Percentiles rank a stretch among this genome's conserved stretches.
phyloP scores from a whole-genome alignment of 2,888 invertebrate genomes.

The Papilio demoleus region DNA sequence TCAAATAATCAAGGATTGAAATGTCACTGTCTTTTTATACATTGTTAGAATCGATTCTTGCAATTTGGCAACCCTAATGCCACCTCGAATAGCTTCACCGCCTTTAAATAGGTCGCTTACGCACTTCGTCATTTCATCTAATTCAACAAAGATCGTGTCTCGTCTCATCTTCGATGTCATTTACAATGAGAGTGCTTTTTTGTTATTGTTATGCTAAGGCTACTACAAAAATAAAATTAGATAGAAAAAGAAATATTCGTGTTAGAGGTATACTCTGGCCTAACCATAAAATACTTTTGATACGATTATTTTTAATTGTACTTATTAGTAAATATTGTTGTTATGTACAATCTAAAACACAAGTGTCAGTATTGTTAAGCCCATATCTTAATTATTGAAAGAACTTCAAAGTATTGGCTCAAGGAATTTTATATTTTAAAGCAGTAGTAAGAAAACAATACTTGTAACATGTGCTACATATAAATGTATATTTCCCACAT shows the following conservation, averaged over 20 bases:
- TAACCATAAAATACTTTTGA: too few species aligned
- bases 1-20: neutral
- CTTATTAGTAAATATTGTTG: too few species aligned
- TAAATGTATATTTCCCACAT: conserved; percentile 47
- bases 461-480: conserved; percentile 49
- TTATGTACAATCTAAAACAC: too few species aligned
- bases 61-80: conserved; percentile 6
- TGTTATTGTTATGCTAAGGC: too few species aligned
- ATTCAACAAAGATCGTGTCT: conserved; percentile 29
- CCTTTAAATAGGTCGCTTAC: conserved; percentile 30
- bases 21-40: neutral
- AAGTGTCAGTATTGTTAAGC: too few species aligned
- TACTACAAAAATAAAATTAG: too few species aligned
- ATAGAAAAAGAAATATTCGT: too few species aligned
- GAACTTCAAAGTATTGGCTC: neutral
- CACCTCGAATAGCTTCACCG: neutral
- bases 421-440: conserved; percentile 1
- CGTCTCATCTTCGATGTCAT: neutral
- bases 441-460: conserved; percentile 8
- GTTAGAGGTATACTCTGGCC: too few species aligned
- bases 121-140: conserved; percentile 32
- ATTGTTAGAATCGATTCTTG: neutral
- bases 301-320: too few species aligned
- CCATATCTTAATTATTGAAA: too few species aligned
- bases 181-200: conserved; percentile 1